Percentiles rank a stretch among this genome's conserved stretches.
Evolutionary conservation across 2,113 vertebrate genomes (phyloP).

Genomic region (Lepisosteus osseus): DNA sequence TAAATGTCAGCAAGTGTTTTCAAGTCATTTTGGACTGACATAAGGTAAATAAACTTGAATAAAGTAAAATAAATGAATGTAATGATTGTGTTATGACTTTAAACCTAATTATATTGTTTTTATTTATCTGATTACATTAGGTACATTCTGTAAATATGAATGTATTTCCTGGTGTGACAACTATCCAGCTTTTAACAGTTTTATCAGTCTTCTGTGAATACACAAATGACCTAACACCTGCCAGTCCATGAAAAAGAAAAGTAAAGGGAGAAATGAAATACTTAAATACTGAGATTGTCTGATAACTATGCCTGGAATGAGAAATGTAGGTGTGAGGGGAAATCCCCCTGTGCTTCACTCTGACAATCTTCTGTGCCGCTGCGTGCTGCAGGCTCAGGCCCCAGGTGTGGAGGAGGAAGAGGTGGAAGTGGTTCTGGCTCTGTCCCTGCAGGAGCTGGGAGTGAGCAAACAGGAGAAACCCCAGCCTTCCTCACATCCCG

Average conservation of each 20-base stretch:
- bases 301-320: too few relatives aligned
- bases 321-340: too few relatives aligned
- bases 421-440: constrained; percentile 47
- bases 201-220: constrained; percentile 14
- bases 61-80: too few relatives aligned
- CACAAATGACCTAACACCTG: background rate
- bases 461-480: constrained; percentile 10
- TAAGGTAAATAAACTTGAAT: too few relatives aligned
- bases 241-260: too few relatives aligned
- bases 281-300: background rate
- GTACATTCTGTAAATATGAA: too few relatives aligned
- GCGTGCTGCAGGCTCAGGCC: background rate
- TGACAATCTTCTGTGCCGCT: background rate
- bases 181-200: background rate
- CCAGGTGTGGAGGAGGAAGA: constrained; percentile 45
- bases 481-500: background rate
- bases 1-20: too few relatives aligned
- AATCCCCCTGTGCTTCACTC: background rate
- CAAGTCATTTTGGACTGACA: too few relatives aligned
- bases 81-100: too few relatives aligned
- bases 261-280: background rate
- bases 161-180: too few relatives aligned
- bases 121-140: too few relatives aligned
- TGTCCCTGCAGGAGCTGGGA: constrained; percentile 46
- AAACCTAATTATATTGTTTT: too few relatives aligned